Conservation (phyloP, 2,113 vertebrate genomes). For the Percina caprodes region DNA sequence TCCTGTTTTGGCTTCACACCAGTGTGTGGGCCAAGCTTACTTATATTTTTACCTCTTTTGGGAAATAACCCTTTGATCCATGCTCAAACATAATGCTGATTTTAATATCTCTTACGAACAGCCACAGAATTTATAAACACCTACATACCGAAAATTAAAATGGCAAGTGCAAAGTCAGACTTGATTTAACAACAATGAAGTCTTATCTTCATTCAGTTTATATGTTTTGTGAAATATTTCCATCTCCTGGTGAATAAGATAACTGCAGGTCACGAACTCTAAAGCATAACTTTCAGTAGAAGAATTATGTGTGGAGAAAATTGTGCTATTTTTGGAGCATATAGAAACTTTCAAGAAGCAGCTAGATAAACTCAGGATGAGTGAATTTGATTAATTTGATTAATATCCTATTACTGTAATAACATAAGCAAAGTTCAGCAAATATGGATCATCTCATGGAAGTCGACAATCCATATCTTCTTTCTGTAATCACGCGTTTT, state of each 20-base stretch:
- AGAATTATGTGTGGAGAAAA: neutral
- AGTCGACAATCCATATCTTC: neutral
- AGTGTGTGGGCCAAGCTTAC: slow-evolving; percentile 39
- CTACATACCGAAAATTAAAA: slow-evolving; percentile 28
- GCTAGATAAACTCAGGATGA: neutral
- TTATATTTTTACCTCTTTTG: slow-evolving; percentile 36
- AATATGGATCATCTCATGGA: neutral
- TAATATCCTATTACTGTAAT: neutral
- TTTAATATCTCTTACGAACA: slow-evolving; percentile 39
- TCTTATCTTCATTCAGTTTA: neutral
- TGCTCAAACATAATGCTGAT: neutral
- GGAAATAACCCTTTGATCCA: slow-evolving; percentile 39
- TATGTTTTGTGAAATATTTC: slow-evolving; percentile 27
- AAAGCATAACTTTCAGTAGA: neutral
- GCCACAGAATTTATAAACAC: neutral
- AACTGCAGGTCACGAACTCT: slow-evolving; percentile 21
- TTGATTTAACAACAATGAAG: neutral
- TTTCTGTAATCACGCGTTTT: neutral
- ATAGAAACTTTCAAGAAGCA: neutral
- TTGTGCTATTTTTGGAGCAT: neutral
- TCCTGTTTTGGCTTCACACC: slow-evolving; percentile 37
- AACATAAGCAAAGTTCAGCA: neutral
- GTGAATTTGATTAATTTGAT: neutral
- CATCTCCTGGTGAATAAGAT: slow-evolving; percentile 35
- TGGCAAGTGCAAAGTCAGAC: slow-evolving; percentile 8